These are phyloP conservation scores for Orycteropus afer DNA, from an alignment of 2,113 vertebrate genomes.

Conservation along the genomic window DNA sequence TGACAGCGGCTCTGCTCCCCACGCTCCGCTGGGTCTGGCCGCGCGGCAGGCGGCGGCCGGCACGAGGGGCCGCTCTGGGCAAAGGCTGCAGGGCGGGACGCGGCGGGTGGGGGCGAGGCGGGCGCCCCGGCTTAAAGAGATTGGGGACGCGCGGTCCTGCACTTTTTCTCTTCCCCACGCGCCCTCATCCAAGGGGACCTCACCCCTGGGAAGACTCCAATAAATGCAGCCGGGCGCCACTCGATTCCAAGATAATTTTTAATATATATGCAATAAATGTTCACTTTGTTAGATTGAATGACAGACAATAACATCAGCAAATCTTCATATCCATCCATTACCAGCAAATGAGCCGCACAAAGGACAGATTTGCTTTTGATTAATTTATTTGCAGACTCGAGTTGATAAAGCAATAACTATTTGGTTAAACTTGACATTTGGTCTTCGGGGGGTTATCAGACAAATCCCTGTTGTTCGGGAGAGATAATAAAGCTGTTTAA, in stretches of 20 bases:
- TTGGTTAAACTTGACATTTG: slow-evolving; percentile 93
- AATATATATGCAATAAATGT: slow-evolving; percentile 99
- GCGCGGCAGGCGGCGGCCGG: neutral
- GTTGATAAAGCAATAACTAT: slow-evolving; percentile 99
- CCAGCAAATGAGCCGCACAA: slow-evolving; percentile 92
- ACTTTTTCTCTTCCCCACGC: slow-evolving; percentile 67
- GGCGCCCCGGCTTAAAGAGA: slow-evolving; percentile 86
- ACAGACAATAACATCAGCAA: slow-evolving; percentile 99
- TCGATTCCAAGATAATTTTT: slow-evolving; percentile 99
- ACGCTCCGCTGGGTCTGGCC: neutral
- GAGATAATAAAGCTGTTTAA: slow-evolving; percentile 89
- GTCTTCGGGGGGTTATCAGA: slow-evolving; percentile 92
- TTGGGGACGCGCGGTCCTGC: slow-evolving; percentile 82
- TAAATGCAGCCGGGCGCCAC: slow-evolving; percentile 94
- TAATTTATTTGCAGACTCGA: slow-evolving; percentile 97
- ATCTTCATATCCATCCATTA: slow-evolving; percentile 99
- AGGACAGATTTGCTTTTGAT: slow-evolving; percentile 95
- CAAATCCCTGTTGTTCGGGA: slow-evolving; percentile 87
- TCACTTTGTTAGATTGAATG: slow-evolving; percentile 99
- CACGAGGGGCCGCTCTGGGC: neutral
- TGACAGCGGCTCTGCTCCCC: slow-evolving; percentile 86
- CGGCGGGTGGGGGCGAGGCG: slow-evolving; percentile 46
- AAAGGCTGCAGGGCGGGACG: neutral
- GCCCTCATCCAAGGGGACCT: slow-evolving; percentile 92
- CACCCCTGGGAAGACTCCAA: slow-evolving; percentile 98